phyloP scores from a whole-genome alignment of 1,140 invertebrate species.

The Zophobas morio region DNA sequence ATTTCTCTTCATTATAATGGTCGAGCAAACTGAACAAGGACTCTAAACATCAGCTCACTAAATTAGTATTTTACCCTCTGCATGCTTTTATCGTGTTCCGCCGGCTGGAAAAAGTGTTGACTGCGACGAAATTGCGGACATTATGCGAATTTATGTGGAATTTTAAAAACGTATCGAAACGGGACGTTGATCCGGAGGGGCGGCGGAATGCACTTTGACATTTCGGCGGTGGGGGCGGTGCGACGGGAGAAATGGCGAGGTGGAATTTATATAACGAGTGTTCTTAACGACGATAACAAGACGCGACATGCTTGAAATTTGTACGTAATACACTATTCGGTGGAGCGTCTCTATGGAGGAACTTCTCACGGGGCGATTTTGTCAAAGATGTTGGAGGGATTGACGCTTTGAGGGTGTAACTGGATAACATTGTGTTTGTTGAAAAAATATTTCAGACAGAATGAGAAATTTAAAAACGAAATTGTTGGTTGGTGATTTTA shows the following conservation, averaged over 20 bases:
- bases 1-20: slow-evolving; percentile 31
- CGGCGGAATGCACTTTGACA: background rate
- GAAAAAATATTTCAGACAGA: too few relatives aligned
- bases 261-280: slow-evolving; percentile 15
- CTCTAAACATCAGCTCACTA: slow-evolving; percentile 8
- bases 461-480: too few relatives aligned
- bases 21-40: slow-evolving; percentile 23
- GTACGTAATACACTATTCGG: slow-evolving; percentile 10
- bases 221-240: background rate
- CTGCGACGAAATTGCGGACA: slow-evolving; percentile 15
- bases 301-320: slow-evolving; percentile 29
- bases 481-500: too few relatives aligned
- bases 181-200: too few relatives aligned
- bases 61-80: slow-evolving; percentile 31
- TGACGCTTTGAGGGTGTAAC: too few relatives aligned
- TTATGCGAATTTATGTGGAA: slow-evolving; percentile 11
- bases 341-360: too few relatives aligned
- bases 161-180: slow-evolving; percentile 11
- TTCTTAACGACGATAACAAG: slow-evolving; percentile 24
- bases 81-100: slow-evolving; percentile 9
- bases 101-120: slow-evolving; percentile 19
- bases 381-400: too few relatives aligned
- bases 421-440: too few relatives aligned
- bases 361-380: too few relatives aligned
- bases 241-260: background rate